A percentile compares a stretch with the other conserved stretches of the same genome.
Evolutionary conservation across 2,113 vertebrate genomes (phyloP).

Genomic region (Uropsilus gracilis): DNA sequence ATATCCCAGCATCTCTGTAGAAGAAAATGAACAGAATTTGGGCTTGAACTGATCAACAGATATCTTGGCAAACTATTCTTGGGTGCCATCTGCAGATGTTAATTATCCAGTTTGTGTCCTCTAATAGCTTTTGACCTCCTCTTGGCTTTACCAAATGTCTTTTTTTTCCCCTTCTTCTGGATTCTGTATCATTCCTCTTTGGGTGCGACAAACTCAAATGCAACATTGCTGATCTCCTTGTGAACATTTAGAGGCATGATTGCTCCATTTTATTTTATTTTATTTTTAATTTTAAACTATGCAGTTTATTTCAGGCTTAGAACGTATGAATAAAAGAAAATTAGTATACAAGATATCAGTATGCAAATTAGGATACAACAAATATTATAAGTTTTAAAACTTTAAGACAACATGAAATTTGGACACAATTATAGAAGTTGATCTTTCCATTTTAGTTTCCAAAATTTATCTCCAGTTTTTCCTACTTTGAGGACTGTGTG

Average conservation of each 20-base stretch:
- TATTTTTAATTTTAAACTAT: no score
- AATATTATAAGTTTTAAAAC: no score
- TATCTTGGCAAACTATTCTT: neutral
- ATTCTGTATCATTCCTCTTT: neutral
- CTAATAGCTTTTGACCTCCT: neutral
- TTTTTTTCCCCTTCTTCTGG: neutral
- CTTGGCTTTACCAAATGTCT: neutral
- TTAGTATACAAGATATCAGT: no score
- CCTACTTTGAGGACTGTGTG: neutral
- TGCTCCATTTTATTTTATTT: conserved; percentile 39
- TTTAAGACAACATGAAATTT: no score
- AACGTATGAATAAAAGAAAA: no score
- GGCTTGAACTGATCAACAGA: neutral
- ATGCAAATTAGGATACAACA: no score
- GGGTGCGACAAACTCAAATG: neutral
- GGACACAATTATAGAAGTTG: no score
- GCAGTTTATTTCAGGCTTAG: no score
- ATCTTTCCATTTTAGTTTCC: conserved; percentile 52
- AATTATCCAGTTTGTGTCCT: neutral
- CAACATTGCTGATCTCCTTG: neutral
- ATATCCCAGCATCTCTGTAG: neutral
- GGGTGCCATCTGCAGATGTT: neutral
- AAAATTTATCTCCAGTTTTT: conserved; percentile 22
- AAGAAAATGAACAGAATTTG: conserved; percentile 7
- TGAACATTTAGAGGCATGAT: neutral